These are phyloP conservation scores for Liasis olivaceus DNA, from an alignment of 2,797 vertebrate genomes.

Conservation along the genomic window DNA sequence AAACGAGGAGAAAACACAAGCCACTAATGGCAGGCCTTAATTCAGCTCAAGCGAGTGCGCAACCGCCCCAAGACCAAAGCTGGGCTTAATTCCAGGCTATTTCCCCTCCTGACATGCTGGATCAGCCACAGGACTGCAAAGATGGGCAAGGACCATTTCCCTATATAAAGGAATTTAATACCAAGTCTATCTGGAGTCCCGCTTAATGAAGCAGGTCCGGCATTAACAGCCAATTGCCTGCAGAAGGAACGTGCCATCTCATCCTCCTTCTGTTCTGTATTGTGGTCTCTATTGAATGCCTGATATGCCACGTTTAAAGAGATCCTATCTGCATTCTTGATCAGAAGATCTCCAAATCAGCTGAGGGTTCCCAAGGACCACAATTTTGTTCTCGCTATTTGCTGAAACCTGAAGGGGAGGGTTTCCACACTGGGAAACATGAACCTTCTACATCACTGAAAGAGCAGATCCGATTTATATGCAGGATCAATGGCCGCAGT, in stretches of 20 bases:
- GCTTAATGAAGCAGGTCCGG: slow-evolving; percentile 2
- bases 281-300: no score
- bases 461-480: neutral
- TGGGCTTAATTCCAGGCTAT: neutral
- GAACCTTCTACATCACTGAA: neutral
- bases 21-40: neutral
- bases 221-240: no score
- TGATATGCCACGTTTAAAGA: no score
- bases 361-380: accelerated
- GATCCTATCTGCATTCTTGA: no score
- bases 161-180: neutral
- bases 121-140: neutral
- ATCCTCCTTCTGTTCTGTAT: no score
- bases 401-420: neutral
- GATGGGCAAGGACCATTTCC: neutral
- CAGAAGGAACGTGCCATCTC: no score
- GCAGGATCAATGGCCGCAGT: neutral
- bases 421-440: neutral
- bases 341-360: neutral
- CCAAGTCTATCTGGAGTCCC: slow-evolving; percentile 10
- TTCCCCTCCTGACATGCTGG: neutral
- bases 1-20: neutral
- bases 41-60: accelerated
- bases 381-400: slow-evolving; percentile 16
- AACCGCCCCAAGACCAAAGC: neutral